These are phyloP conservation scores for Galaxea fascicularis DNA, from an alignment of 92 coral and sea anemone genomes.

Conservation along the genomic window DNA sequence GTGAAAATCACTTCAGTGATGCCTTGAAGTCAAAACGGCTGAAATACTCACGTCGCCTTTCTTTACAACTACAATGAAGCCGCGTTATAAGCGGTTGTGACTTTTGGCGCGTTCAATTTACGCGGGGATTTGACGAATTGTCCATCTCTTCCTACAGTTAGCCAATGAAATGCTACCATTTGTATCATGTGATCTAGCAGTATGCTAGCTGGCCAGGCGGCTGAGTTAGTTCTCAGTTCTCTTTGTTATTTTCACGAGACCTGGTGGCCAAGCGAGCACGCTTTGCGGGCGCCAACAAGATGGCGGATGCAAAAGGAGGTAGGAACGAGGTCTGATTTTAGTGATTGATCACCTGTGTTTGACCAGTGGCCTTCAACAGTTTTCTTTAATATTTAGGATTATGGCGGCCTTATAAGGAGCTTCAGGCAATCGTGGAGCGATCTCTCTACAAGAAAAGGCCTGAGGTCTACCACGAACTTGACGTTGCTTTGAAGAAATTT, in stretches of 20 bases:
- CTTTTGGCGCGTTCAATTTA: constrained; percentile 98
- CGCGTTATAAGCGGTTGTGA: constrained; percentile 80
- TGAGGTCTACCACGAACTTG: constrained; percentile 89
- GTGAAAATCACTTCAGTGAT: constrained; percentile 13
- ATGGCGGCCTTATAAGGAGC: constrained; percentile 95
- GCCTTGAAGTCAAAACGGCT: constrained; percentile 2
- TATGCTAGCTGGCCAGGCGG: constrained; percentile 24
- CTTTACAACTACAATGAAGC: constrained; percentile 17
- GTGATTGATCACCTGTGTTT: background rate
- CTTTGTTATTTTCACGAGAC: constrained; percentile 31
- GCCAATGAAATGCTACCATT: constrained; percentile 70
- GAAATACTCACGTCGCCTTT: constrained; percentile 36
- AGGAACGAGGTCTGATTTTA: background rate
- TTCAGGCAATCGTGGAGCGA: constrained; percentile 87
- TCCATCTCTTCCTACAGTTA: constrained; percentile 26
- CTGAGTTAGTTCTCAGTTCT: constrained; percentile 28
- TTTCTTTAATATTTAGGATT: constrained; percentile 62
- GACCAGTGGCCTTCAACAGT: background rate
- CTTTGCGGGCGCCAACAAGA: constrained; percentile 79
- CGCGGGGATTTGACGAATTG: constrained; percentile 87
- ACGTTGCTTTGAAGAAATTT: constrained; percentile 80
- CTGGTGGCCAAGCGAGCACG: constrained; percentile 75
- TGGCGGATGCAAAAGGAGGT: constrained; percentile 86
- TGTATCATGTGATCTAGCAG: constrained; percentile 58
- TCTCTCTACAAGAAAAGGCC: constrained; percentile 89